Evolutionary conservation across 2,113 vertebrate species (phyloP).

Genomic region (Xyliphius kryptos): DNA sequence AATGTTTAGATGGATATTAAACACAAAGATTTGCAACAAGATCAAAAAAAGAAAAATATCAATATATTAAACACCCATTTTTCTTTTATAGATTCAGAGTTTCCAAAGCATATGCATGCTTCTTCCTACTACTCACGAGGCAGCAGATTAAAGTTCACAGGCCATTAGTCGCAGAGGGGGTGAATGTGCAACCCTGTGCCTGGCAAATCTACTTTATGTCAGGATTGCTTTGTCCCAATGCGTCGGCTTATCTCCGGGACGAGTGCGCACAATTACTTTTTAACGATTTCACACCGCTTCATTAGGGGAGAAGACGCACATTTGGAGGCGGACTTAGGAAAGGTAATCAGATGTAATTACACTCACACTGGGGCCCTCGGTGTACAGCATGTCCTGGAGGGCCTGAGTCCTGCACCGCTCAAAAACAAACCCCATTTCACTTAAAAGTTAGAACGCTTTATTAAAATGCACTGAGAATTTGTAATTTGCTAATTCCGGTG

Average conservation of each 20-base stretch:
- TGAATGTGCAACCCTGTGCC: constrained; percentile 25
- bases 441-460: no score
- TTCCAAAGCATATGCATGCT: constrained; percentile 1
- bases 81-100: no score
- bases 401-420: no score
- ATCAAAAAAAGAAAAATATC: no score
- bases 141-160: constrained; percentile 51
- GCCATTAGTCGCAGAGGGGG: constrained; percentile 47
- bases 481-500: no score
- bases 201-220: constrained; percentile 46
- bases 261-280: constrained; percentile 46
- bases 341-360: constrained; percentile 46
- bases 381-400: constrained; percentile 8
- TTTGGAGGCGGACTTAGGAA: constrained; percentile 36
- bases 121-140: constrained; percentile 33
- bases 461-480: no score
- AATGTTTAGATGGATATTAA: no score
- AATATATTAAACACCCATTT: no score
- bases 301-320: constrained; percentile 41
- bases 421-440: no score
- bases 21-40: no score
- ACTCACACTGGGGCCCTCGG: constrained; percentile 26
- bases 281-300: constrained; percentile 45
- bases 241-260: constrained; percentile 40
- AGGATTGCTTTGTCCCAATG: constrained; percentile 39